Evolutionary conservation across 2,888 invertebrate species (phyloP).

Genomic region (Drosophila multiciliata): DNA sequence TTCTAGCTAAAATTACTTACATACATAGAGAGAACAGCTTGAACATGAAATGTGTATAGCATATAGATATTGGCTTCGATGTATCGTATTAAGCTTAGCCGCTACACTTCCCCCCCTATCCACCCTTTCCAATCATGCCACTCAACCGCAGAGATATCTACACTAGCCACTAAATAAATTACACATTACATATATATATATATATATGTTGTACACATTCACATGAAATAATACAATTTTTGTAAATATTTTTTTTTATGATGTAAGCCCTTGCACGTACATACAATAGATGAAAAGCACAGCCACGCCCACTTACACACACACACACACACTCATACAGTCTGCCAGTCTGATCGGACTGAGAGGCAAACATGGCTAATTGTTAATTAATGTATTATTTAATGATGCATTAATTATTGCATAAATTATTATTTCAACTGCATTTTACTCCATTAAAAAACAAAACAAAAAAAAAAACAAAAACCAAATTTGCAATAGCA

Average conservation of each 20-base stretch:
- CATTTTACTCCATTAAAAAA: slow-evolving; percentile 51
- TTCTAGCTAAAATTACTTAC: slow-evolving; percentile 38
- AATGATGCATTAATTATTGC: slow-evolving; percentile 72
- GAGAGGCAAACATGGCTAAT: slow-evolving; percentile 52
- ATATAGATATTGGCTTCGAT: slow-evolving; percentile 53
- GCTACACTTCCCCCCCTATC: neutral
- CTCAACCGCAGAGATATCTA: slow-evolving; percentile 14
- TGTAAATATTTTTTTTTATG: slow-evolving; percentile 72
- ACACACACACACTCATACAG: neutral
- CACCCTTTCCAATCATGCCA: neutral
- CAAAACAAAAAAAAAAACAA: neutral
- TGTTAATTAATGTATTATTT: slow-evolving; percentile 76
- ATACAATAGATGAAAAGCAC: slow-evolving; percentile 26
- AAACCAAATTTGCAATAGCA: slow-evolving; percentile 31
- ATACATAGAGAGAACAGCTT: slow-evolving; percentile 33
- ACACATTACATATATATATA: slow-evolving; percentile 19
- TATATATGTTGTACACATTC: slow-evolving; percentile 26
- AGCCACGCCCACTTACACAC: neutral
- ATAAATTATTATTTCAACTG: slow-evolving; percentile 68
- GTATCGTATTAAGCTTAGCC: slow-evolving; percentile 45
- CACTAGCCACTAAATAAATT: slow-evolving; percentile 19
- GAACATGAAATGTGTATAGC: slow-evolving; percentile 60
- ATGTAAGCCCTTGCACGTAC: slow-evolving; percentile 50
- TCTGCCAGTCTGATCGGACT: slow-evolving; percentile 7
- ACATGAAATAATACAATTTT: slow-evolving; percentile 42